phyloP scores from a whole-genome alignment of 2,888 invertebrate genomes.

The Thecocarcelia acutangulata region DNA sequence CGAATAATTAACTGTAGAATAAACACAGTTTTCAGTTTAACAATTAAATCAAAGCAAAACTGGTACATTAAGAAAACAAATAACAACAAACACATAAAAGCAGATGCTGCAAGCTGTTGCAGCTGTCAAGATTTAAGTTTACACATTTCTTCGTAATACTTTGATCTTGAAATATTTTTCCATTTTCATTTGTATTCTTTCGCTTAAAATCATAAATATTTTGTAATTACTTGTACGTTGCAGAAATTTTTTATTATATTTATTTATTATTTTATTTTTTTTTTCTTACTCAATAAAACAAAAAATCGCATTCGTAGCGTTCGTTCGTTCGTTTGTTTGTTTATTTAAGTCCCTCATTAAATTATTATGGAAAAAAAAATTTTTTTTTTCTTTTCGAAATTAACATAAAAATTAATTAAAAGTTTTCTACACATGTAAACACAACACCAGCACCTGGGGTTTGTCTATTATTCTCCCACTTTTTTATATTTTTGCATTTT shows the following conservation, averaged over 20 bases:
- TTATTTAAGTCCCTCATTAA: constrained; percentile 32
- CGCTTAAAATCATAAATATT: constrained; percentile 36
- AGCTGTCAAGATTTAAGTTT: constrained; percentile 5
- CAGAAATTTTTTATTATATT: constrained; percentile 31
- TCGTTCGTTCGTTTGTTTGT: neutral
- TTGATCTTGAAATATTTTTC: neutral
- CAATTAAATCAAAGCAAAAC: neutral
- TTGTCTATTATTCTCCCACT: constrained; percentile 25
- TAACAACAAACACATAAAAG: neutral
- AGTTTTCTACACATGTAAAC: constrained; percentile 55
- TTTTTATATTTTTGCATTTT: constrained; percentile 28
- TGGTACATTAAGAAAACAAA: neutral
- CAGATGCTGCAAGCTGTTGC: neutral
- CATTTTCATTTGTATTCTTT: neutral
- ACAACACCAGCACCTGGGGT: constrained; percentile 54
- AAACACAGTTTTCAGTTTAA: neutral
- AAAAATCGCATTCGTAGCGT: neutral
- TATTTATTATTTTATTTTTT: too few relatives aligned
- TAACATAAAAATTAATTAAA: constrained; percentile 62
- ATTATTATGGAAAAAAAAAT: constrained; percentile 18
- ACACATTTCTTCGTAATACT: neutral
- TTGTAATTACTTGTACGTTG: constrained; percentile 37
- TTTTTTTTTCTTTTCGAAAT: constrained; percentile 7
- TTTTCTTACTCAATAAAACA: neutral
- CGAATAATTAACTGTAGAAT: constrained; percentile 31